Percentiles rank a stretch among this genome's conserved stretches.
phyloP scores from a whole-genome alignment of 2,888 invertebrate genomes.

The Boloria euphrosyne region DNA sequence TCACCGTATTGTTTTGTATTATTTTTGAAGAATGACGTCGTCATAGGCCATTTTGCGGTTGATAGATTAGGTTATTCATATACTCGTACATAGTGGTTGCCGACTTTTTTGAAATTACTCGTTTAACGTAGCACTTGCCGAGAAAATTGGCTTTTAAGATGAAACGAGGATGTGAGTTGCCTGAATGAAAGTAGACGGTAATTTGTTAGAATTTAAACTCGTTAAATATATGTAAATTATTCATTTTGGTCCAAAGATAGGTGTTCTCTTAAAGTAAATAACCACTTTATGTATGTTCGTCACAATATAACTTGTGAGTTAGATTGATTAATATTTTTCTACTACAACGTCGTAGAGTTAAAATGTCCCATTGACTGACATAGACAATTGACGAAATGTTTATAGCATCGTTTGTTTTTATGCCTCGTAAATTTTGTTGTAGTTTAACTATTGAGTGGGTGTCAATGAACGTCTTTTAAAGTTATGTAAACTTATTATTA shows the following conservation, averaged over 20 bases:
- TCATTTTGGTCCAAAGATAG: not conserved
- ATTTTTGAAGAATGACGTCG: constrained; percentile 4
- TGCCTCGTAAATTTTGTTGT: constrained; percentile 6
- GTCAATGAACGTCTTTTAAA: not conserved
- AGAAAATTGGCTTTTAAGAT: constrained; percentile 11
- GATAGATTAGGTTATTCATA: constrained; percentile 22
- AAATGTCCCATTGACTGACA: constrained; percentile 1
- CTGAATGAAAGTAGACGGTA: not conserved
- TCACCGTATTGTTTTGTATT: not conserved
- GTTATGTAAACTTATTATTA: not conserved
- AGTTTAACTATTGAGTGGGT: not conserved
- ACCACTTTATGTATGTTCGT: not conserved
- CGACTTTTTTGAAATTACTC: constrained; percentile 9
- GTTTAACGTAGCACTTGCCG: constrained; percentile 7
- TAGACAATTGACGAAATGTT: constrained; percentile 22
- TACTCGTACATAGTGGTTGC: not conserved
- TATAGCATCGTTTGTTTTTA: constrained; percentile 16
- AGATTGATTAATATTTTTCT: constrained; percentile 12
- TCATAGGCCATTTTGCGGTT: constrained; percentile 10
- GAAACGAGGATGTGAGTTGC: constrained; percentile 5
- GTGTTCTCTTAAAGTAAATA: not conserved
- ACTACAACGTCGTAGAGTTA: constrained; percentile 3
- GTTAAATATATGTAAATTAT: not conserved
- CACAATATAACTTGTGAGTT: not conserved
- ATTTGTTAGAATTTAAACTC: constrained; percentile 4